Evolutionary conservation across 1,140 invertebrate species (phyloP).

Genomic region (Hyphantria cunea): DNA sequence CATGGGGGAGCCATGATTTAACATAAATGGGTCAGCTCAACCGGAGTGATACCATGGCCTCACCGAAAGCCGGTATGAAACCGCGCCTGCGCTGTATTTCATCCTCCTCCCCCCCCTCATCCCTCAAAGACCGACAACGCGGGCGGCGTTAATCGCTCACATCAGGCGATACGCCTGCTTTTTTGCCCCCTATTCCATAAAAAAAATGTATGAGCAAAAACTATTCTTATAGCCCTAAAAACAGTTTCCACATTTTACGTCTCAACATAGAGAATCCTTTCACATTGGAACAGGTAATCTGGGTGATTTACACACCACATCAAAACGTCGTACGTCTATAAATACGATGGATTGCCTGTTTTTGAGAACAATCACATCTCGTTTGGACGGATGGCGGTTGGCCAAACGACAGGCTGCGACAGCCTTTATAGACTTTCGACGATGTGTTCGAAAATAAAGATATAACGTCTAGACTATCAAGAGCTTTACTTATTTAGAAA

Average conservation of each 20-base stretch:
- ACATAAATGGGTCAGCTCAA: no score
- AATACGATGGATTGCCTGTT: constrained; percentile 24
- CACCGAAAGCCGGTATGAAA: no score
- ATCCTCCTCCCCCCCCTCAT: no score
- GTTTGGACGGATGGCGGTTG: constrained; percentile 19
- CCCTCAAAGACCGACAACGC: no score
- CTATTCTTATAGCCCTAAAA: no score
- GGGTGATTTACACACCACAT: constrained; percentile 29
- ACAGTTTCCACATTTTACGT: background rate
- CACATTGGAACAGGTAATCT: constrained; percentile 13
- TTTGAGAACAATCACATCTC: constrained; percentile 32
- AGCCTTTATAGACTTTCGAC: constrained; percentile 4
- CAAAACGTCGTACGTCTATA: constrained; percentile 21
- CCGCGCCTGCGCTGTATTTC: no score
- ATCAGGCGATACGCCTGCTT: no score
- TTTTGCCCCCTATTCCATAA: no score
- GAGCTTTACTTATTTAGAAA: no score
- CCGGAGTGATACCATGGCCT: no score
- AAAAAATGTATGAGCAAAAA: background rate
- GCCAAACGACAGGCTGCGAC: constrained; percentile 7
- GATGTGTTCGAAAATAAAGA: background rate
- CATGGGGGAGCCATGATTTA: no score
- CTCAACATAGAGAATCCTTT: background rate
- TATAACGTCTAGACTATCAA: constrained; percentile 2
- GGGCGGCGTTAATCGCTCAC: no score